A percentile compares a stretch with the other conserved stretches of the same genome.
phyloP scores from a whole-genome alignment of 1,140 invertebrate genomes.

The Temnothorax curvispinosus region DNA sequence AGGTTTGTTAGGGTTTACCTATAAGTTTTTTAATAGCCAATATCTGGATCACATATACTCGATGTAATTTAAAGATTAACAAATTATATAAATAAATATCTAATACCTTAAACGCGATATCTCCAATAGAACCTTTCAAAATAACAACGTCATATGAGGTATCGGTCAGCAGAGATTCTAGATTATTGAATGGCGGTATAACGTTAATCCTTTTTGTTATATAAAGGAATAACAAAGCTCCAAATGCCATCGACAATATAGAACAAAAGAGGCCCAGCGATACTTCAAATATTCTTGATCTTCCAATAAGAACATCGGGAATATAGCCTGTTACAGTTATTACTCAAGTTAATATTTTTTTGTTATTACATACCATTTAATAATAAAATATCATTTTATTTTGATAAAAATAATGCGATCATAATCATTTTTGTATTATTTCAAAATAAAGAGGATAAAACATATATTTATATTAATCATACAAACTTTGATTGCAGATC shows the following conservation, averaged over 20 bases:
- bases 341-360: not conserved
- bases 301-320: conserved; percentile 83
- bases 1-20: too few relatives aligned
- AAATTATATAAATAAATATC: not conserved
- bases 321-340: not conserved
- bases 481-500: conserved; percentile 40
- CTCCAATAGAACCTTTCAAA: not conserved
- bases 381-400: not conserved
- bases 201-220: conserved; percentile 28
- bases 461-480: not conserved
- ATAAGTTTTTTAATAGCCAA: not conserved
- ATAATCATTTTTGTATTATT: not conserved
- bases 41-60: not conserved
- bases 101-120: not conserved
- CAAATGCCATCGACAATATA: conserved; percentile 47
- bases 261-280: conserved; percentile 41
- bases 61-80: not conserved
- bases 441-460: not conserved
- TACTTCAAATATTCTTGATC: conserved; percentile 89
- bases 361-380: not conserved
- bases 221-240: conserved; percentile 51
- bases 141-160: conserved; percentile 52
- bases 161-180: not conserved
- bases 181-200: conserved; percentile 12
- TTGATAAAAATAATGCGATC: not conserved